Base-by-base conservation (phyloP, 2,888 invertebrate genomes). In the Nomada ruficornis region DNA sequence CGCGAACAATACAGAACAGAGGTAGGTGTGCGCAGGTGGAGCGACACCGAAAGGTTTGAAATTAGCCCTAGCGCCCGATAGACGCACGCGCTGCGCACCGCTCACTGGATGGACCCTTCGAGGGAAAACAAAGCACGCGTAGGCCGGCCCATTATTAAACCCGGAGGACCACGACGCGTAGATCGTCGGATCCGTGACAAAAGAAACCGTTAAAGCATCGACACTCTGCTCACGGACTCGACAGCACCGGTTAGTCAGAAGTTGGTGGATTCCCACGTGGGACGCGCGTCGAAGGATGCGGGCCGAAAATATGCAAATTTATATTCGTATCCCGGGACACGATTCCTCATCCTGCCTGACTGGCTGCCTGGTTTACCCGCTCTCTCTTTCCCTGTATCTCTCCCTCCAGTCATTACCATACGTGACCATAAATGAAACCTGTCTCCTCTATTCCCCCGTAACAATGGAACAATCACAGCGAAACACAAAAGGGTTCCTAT, bases 251-350 rank as follows among this genome's bases (percentile, higher is more conserved):
- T 86, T 62, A 63, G 75, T 23, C 64, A 42, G 65, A 68, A 78
- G 73, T 68, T 59, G 72, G 77, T 63, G 86, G 83, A 91, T 92
- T 92, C 92, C 91, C 92, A 92, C 92, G 92, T 91, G 92, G 91
- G 92, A 88, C 87, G 82, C 64, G 82, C 71, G 65, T 71, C 82
- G 83, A 88, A 88, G 87, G 89, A 91, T 89, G 89, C 92, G 92
- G 93, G 93, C 91, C 92, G 89, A 93, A 93, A 93, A 92, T 93
- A 93, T 93, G 93, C 90, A 90, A 93, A 93, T 93, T 77, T 68
- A 64, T 68, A 79, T 84, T 79, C 82, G 73, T 82, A 84, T 88
- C 83, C 86, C 74, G 64, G 80, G 85, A 86, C 80, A 62, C 83
- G 88, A 90, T 92, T 88, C 85, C 89, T 89, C 89, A 88, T 85